Evolutionary conservation across 1,140 invertebrate genomes (phyloP).

Genomic region (Penaeus indicus): DNA sequence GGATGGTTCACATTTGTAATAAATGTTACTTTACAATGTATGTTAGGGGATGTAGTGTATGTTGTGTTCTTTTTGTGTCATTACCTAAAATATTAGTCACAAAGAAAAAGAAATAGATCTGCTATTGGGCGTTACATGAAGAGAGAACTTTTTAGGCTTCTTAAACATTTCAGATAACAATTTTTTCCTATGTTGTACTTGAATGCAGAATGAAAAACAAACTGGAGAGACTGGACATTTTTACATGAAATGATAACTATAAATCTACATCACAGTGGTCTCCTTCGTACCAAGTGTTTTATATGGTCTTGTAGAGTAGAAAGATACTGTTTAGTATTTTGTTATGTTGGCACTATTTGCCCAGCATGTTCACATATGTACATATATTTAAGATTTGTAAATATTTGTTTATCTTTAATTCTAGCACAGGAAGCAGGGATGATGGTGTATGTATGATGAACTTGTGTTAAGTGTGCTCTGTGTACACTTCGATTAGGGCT

Average conservation of each 20-base stretch:
- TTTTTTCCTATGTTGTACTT: too few relatives aligned
- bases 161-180: too few relatives aligned
- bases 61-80: conserved; percentile 16
- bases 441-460: conserved; percentile 8
- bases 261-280: not conserved
- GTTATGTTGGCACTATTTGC: conserved; percentile 30
- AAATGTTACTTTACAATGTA: conserved; percentile 3
- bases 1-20: not conserved
- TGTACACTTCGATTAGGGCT: not conserved
- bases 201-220: too few relatives aligned
- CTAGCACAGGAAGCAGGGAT: conserved; percentile 29
- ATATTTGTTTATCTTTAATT: conserved; percentile 40
- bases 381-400: conserved; percentile 44
- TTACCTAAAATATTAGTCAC: not conserved
- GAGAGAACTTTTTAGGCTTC: too few relatives aligned
- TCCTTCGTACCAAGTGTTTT: conserved; percentile 23
- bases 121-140: not conserved
- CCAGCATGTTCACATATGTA: conserved; percentile 39
- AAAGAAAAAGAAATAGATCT: not conserved
- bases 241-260: conserved; percentile 1
- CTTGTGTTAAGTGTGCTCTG: not conserved
- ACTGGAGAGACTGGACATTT: too few relatives aligned
- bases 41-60: conserved; percentile 2
- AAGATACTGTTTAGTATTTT: conserved; percentile 39
- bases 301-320: not conserved